Base-by-base conservation (phyloP, 2,113 vertebrate genomes). In the Cynopterus brachyotis region DNA sequence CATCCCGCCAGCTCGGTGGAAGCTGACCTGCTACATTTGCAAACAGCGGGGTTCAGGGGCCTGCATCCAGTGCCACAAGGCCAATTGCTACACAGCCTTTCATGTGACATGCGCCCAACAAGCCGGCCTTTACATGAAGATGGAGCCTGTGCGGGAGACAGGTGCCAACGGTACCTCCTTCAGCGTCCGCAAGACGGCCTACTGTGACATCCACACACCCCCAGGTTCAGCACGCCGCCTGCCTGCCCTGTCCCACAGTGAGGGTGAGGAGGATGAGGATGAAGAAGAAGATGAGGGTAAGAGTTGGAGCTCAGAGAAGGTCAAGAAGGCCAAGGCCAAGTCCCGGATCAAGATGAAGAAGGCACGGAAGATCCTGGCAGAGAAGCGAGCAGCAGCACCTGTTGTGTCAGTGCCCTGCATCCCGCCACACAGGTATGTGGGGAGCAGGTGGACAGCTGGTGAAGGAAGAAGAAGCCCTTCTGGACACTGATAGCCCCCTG, bases 21-120 rank as follows among this genome's bases (percentile, higher is more conserved):
- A 99, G 98, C 99, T 99, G 59, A 99, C 99, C 84, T 99, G 99
- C 98, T 99, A 99, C 98, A 99, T 99, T 94, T 99, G 99, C 98
- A 99, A 99, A 97, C 99, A 99, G 98, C 99, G 99, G 0, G 99
- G 99, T 75, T 99, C 99, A 0, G 99, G 99, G 22, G 99, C 99
- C 94, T 99, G 99, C 97, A 99, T 99, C 97, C 99, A 99, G 98
- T 99, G 99, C 96, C 99, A 99, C 98, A 99, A 99, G 97, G 99
- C 99, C 89, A 99, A 99, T 98, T 99, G 99, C 98, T 99, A 99
- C 98, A 99, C 99, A 0, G 99, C 99, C 95, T 99, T 99, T 98
- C 99, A 99, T 0, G 99, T 99, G 95, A 99, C 99, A 35, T 99
- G 99, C 0, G 99, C 99, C 42, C 99, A 99, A 98, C 99, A 99